These are phyloP conservation scores for Crematogaster levior DNA, from an alignment of 2,888 invertebrate species.

Conservation along the genomic window DNA sequence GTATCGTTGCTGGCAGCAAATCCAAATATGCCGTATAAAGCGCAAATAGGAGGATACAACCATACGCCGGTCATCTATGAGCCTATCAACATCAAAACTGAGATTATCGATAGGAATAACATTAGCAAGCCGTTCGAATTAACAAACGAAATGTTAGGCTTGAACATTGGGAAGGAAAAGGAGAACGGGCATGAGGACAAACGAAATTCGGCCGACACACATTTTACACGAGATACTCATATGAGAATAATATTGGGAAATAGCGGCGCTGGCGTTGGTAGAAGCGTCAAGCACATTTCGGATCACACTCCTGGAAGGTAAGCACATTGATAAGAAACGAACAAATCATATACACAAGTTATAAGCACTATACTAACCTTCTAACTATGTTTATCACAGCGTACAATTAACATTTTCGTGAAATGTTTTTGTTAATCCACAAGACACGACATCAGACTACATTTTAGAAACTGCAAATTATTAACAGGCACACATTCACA, in stretches of 20 bases:
- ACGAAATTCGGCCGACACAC: conserved; percentile 89
- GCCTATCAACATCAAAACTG: conserved; percentile 83
- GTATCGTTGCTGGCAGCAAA: conserved; percentile 82
- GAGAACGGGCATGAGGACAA: conserved; percentile 82
- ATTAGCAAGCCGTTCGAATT: conserved; percentile 82
- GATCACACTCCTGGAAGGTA: conserved; percentile 81
- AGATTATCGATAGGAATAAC: conserved; percentile 81
- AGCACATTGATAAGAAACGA: conserved; percentile 30
- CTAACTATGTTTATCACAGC: conserved; percentile 10
- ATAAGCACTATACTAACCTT: conserved; percentile 20
- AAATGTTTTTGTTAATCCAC: not conserved
- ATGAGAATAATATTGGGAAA: conserved; percentile 95
- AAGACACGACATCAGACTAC: not conserved
- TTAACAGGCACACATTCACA: not conserved
- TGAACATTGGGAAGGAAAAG: conserved; percentile 80
- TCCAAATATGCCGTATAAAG: conserved; percentile 82
- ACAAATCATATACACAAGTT: not conserved
- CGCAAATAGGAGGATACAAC: conserved; percentile 79
- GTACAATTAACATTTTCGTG: conserved; percentile 19
- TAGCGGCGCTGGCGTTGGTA: conserved; percentile 84
- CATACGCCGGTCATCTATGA: conserved; percentile 83
- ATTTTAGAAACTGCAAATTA: conserved; percentile 18
- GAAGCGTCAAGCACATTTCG: conserved; percentile 81
- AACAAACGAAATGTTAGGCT: conserved; percentile 84
- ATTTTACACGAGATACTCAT: conserved; percentile 95